A percentile compares a stretch with the other conserved stretches of the same genome.
Conservation (phyloP, 1,140 invertebrate genomes). For the Drosophila ambigua region DNA sequence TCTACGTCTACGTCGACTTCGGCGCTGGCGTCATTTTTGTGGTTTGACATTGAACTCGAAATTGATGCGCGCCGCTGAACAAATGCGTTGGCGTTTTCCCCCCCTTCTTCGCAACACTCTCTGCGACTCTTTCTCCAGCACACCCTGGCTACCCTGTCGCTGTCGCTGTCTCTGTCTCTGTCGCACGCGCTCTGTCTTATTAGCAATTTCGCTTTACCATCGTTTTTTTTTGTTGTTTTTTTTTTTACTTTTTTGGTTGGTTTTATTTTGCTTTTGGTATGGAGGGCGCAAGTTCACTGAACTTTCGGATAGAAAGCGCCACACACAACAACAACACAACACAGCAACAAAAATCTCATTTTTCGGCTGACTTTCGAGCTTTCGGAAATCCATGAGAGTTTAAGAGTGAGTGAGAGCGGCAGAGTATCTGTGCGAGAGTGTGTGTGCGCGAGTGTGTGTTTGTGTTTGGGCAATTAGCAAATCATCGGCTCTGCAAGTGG, state of each 20-base stretch:
- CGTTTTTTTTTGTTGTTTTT: conserved; percentile 36
- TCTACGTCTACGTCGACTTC: conserved; percentile 18
- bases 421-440: background rate
- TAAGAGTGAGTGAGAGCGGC: background rate
- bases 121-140: background rate
- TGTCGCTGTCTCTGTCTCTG: conserved; percentile 9
- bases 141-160: conserved; percentile 10
- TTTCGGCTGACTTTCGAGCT: conserved; percentile 35
- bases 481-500: background rate
- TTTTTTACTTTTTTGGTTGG: conserved; percentile 17
- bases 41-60: conserved; percentile 83
- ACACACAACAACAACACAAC: background rate
- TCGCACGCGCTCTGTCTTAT: conserved; percentile 45
- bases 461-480: conserved; percentile 37
- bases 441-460: conserved; percentile 7
- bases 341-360: conserved; percentile 32
- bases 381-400: conserved; percentile 43
- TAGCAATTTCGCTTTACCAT: conserved; percentile 67
- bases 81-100: conserved; percentile 55
- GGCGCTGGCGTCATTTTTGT: conserved; percentile 60
- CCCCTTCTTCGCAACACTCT: background rate
- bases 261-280: conserved; percentile 47
- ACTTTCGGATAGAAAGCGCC: conserved; percentile 53
- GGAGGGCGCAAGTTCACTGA: conserved; percentile 68
- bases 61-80: conserved; percentile 74